These are phyloP conservation scores for Girardinichthys multiradiatus DNA, from an alignment of 2,113 vertebrate species.

Conservation along the genomic window DNA sequence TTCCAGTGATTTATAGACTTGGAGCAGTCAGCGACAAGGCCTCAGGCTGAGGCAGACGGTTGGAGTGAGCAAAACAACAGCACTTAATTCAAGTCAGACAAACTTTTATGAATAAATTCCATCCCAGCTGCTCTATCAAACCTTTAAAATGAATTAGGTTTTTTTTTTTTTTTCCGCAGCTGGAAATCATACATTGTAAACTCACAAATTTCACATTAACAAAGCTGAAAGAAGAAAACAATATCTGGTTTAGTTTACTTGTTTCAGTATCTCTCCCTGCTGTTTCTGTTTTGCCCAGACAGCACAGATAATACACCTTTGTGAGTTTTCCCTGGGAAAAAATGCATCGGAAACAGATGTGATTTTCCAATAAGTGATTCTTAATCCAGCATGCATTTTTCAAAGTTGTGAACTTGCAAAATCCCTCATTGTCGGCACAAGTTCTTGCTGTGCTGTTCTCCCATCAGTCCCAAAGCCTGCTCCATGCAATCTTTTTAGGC, in stretches of 20 bases:
- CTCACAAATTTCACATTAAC: slow-evolving; percentile 49
- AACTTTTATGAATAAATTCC: slow-evolving; percentile 71
- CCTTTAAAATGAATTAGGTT: slow-evolving; percentile 28
- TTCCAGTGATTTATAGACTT: slow-evolving; percentile 75
- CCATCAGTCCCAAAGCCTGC: slow-evolving; percentile 42
- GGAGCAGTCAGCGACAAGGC: slow-evolving; percentile 70
- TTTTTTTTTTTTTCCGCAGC: slow-evolving; percentile 48
- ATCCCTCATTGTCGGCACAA: slow-evolving; percentile 61
- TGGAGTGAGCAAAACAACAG: slow-evolving; percentile 68
- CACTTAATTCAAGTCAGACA: slow-evolving; percentile 70
- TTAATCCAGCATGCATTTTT: slow-evolving; percentile 70
- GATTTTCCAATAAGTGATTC: slow-evolving; percentile 63
- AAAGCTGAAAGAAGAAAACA: slow-evolving; percentile 38
- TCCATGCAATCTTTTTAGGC: slow-evolving; percentile 66
- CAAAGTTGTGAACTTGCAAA: slow-evolving; percentile 71
- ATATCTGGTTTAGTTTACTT: slow-evolving; percentile 48
- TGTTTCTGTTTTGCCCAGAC: slow-evolving; percentile 45
- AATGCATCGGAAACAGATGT: slow-evolving; percentile 60
- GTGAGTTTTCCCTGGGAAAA: slow-evolving; percentile 66
- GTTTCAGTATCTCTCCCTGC: slow-evolving; percentile 25
- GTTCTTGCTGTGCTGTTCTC: slow-evolving; percentile 64
- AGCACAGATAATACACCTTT: slow-evolving; percentile 60
- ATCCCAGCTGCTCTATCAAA: slow-evolving; percentile 52
- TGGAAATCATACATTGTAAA: slow-evolving; percentile 62
- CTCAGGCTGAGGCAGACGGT: slow-evolving; percentile 58